phyloP scores from a whole-genome alignment of 1,140 invertebrate genomes.

The Pissodes strobi region DNA sequence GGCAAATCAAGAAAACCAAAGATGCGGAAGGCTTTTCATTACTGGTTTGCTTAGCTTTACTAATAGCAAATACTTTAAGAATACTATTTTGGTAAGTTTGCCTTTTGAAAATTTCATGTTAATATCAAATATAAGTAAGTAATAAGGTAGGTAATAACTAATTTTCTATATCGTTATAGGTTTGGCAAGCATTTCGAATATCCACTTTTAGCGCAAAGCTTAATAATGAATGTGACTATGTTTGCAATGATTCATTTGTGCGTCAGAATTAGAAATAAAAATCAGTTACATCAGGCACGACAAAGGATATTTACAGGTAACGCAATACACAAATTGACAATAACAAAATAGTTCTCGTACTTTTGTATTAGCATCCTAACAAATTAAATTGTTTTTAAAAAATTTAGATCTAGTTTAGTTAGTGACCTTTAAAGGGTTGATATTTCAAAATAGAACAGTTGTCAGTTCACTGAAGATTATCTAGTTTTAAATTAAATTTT shows the following conservation, averaged over 20 bases:
- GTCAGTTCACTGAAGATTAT: too few species aligned
- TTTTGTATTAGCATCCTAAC: too few species aligned
- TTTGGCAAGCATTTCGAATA: constrained; percentile 97
- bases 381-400: too few species aligned
- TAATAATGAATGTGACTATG: constrained; percentile 98
- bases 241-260: constrained; percentile 93
- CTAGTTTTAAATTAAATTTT: too few species aligned
- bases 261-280: constrained; percentile 83
- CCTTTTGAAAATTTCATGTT: neutral
- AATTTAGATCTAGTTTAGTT: too few species aligned
- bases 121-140: too few species aligned
- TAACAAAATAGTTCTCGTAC: too few species aligned
- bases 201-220: constrained; percentile 92
- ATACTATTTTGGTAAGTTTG: constrained; percentile 93
- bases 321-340: too few species aligned
- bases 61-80: constrained; percentile 94
- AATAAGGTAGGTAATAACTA: too few species aligned
- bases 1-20: constrained; percentile 85
- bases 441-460: too few species aligned
- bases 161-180: constrained; percentile 62
- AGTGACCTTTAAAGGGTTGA: too few species aligned
- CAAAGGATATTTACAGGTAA: constrained; percentile 86
- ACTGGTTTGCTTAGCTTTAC: constrained; percentile 91
- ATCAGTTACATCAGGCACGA: constrained; percentile 75
- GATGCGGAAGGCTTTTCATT: constrained; percentile 96